Evolutionary conservation across 2,113 vertebrate genomes (phyloP), one percentile per base, ranked within the genome.

Genomic region (Andinoacara biseriatus): DNA sequence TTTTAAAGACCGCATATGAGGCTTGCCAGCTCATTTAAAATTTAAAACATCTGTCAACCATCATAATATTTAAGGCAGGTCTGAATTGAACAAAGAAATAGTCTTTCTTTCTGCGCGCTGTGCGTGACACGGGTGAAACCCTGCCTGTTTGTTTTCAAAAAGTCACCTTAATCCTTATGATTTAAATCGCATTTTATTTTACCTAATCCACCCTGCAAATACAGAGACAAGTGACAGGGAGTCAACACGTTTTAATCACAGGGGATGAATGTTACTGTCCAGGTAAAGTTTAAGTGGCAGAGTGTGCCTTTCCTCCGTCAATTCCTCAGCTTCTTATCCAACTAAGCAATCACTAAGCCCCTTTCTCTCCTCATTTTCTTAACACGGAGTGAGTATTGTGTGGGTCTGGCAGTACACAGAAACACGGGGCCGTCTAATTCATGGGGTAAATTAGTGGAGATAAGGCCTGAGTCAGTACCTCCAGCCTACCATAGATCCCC

Each of bases 361-460:
- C 80, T 80, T 92, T 90, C 76, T 85, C 84, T 35, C 75, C 92
- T 87, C 90, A 78, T 92, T 94, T 94, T 84, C 90, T 76, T 91
- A 90, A 90, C 88, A 84, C 61, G 76, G 82, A 63, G 82, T 31
- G 69, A 83, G 74, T 61, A 84, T 94, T 89, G 90, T 92, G 90
- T 87, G 76, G 88, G 79, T 90, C 79, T 90, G 90, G 82, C 87
- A 91, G 90, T 86, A 91, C 87, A 88, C 90, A 74, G 79, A 87
- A 80, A 86, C 84, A 29, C 86, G 83, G 87, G 85, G 77, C 85
- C 76, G 52, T 93, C 93, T 92, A 90, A 94, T 94, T 94, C 92
- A 87, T 89, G 89, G 93, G 90, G 88, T 94, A 95, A 95, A 95
- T 96, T 94, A 95, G 93, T 91, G 56, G 62, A 92, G 95, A 95